Evolutionary conservation across 2,113 vertebrate species (phyloP).

Genomic region (Passer montanus): DNA sequence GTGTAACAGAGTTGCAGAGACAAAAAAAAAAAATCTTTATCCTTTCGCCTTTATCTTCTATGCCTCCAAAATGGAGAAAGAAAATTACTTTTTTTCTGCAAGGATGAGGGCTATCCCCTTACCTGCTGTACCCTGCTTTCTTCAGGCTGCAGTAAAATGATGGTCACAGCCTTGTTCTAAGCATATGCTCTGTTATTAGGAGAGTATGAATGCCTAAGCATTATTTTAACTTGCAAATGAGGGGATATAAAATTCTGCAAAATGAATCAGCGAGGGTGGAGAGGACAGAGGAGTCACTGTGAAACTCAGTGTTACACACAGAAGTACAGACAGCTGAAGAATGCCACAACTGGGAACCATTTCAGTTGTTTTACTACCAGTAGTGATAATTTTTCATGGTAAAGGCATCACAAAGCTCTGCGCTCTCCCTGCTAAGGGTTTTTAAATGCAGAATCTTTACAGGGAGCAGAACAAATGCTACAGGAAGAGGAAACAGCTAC

Average conservation of each 20-base stretch:
- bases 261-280: not conserved
- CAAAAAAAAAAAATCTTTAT: not conserved
- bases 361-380: not conserved
- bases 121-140: not conserved
- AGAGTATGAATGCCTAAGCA: not conserved
- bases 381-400: not conserved
- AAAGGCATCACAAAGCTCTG: not conserved
- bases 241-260: not conserved
- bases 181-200: not conserved
- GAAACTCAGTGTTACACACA: not conserved
- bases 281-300: not conserved
- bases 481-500: not conserved
- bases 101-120: not conserved
- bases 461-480: not conserved
- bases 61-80: not conserved
- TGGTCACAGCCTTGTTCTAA: not conserved
- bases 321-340: not conserved
- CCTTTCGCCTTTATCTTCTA: not conserved
- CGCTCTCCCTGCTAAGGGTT: not conserved
- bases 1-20: not conserved
- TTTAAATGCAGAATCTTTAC: not conserved
- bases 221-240: conserved; percentile 2
- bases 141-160: not conserved
- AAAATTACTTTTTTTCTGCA: not conserved
- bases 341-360: not conserved